Percentiles rank a stretch among this genome's conserved stretches.
Conservation (phyloP, 1,140 invertebrate genomes). For the Drosophila jambulina region DNA sequence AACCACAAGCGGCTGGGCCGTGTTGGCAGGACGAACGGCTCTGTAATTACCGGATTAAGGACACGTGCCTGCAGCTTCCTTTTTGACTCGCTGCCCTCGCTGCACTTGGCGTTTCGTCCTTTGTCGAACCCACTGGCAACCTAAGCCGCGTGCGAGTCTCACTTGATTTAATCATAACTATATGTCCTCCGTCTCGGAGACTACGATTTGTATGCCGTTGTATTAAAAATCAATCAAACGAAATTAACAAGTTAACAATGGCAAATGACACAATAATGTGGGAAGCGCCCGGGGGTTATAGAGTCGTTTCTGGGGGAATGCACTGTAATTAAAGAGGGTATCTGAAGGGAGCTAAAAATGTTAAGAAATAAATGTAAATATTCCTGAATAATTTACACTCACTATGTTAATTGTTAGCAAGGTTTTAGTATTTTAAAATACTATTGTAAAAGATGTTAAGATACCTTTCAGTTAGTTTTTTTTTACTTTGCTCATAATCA, state of each 20-base stretch:
- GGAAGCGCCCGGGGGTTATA: conserved; percentile 64
- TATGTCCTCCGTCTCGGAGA: conserved; percentile 36
- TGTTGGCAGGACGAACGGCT: conserved; percentile 20
- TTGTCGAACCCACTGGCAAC: conserved; percentile 37
- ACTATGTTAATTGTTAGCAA: background rate
- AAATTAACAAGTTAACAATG: conserved; percentile 84
- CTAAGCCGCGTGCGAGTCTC: conserved; percentile 72
- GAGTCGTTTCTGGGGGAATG: conserved; percentile 13
- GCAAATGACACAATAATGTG: conserved; percentile 46
- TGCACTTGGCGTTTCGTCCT: conserved; percentile 65
- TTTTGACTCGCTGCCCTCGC: conserved; percentile 67
- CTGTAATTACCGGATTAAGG: conserved; percentile 82
- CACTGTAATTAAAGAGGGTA: background rate
- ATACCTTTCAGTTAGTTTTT: too few relatives aligned
- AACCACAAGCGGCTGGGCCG: conserved; percentile 51
- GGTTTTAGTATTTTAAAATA: too few relatives aligned
- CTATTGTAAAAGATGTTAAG: too few relatives aligned
- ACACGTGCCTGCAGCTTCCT: conserved; percentile 78
- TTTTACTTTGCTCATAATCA: too few relatives aligned
- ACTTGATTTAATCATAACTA: conserved; percentile 81
- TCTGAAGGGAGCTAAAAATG: background rate
- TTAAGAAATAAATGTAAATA: background rate
- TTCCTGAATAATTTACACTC: background rate
- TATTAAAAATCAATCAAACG: conserved; percentile 81
- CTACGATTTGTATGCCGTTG: conserved; percentile 56